Evolutionary conservation across 2,888 invertebrate genomes (phyloP).

Genomic region (Lepidochitona cinerea): DNA sequence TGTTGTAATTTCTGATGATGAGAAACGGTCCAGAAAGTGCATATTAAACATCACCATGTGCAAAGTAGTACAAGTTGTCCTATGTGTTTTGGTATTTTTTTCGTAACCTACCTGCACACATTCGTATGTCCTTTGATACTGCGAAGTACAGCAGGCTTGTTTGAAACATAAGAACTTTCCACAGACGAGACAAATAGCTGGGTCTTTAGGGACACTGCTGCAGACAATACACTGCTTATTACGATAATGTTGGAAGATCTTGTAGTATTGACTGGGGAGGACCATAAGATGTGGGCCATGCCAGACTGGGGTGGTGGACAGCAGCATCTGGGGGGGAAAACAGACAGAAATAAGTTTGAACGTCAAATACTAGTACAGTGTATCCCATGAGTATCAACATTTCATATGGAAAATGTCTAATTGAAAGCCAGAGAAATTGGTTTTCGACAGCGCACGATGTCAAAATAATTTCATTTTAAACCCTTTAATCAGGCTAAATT

Average conservation of each 20-base stretch:
- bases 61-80: too few relatives aligned
- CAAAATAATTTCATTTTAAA: too few relatives aligned
- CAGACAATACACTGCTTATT: slow-evolving; percentile 90
- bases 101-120: slow-evolving; percentile 82
- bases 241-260: slow-evolving; percentile 93
- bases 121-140: slow-evolving; percentile 83
- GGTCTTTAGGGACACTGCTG: slow-evolving; percentile 90
- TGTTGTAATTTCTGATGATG: too few relatives aligned
- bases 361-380: too few relatives aligned
- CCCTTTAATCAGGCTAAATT: too few relatives aligned
- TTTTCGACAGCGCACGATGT: too few relatives aligned
- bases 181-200: slow-evolving; percentile 92
- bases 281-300: slow-evolving; percentile 85
- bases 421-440: too few relatives aligned
- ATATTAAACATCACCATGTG: too few relatives aligned
- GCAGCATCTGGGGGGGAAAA: slow-evolving; percentile 45
- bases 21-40: too few relatives aligned
- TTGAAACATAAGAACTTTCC: slow-evolving; percentile 90
- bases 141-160: slow-evolving; percentile 58
- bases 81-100: too few relatives aligned
- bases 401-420: too few relatives aligned
- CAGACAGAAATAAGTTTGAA: not conserved
- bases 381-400: too few relatives aligned
- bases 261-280: slow-evolving; percentile 92
- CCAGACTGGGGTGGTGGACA: slow-evolving; percentile 62